A percentile compares a stretch with the other conserved stretches of the same genome.
phyloP scores from a whole-genome alignment of 2,113 vertebrate genomes.

The Casuarius casuarius region DNA sequence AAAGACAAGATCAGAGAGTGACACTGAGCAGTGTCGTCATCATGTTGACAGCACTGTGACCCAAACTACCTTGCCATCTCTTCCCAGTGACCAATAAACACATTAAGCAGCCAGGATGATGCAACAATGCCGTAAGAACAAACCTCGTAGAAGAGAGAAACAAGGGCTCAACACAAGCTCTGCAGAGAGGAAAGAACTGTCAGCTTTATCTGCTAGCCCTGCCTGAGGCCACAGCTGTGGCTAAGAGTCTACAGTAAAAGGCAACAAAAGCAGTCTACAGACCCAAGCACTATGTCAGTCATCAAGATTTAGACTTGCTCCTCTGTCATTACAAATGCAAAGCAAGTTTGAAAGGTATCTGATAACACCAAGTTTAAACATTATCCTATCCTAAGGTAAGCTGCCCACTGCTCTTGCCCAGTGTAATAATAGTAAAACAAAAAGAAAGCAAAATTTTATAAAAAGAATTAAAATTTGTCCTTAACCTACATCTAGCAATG shows the following conservation, averaged over 20 bases:
- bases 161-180: background rate
- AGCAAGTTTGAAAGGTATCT: background rate
- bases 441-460: background rate
- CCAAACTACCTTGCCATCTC: background rate
- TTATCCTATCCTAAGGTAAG: background rate
- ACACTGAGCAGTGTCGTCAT: background rate
- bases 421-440: background rate
- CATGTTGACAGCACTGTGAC: background rate
- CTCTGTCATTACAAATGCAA: background rate
- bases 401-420: background rate
- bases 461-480: background rate
- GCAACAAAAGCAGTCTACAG: background rate
- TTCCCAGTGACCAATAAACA: background rate
- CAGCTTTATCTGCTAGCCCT: background rate
- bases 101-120: background rate
- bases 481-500: background rate
- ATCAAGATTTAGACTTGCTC: background rate
- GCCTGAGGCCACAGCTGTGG: background rate
- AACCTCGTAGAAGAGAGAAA: background rate
- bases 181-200: background rate
- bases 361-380: background rate
- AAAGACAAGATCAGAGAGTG: background rate
- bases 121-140: background rate
- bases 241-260: background rate
- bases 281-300: background rate